Conservation (phyloP, 2,113 vertebrate species). For the Hystrix brachyura region DNA sequence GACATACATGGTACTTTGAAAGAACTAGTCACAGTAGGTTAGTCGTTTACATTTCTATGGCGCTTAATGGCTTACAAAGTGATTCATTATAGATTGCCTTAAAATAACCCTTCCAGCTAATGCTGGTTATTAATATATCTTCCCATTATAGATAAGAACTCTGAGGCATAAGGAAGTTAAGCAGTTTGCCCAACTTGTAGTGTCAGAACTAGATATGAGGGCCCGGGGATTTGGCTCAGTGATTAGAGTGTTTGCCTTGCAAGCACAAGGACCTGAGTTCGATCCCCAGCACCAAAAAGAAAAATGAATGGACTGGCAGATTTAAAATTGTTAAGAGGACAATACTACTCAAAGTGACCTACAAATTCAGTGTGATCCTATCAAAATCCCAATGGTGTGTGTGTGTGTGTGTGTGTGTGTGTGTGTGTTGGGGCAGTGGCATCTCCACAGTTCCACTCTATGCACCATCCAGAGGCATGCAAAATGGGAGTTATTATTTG, state of each 20-base stretch:
- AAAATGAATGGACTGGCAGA: background rate
- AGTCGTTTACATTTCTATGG: slow-evolving; percentile 52
- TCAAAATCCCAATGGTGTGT: background rate
- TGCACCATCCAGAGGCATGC: background rate
- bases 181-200: background rate
- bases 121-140: background rate
- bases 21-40: background rate
- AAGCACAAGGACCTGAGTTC: no score
- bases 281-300: no score
- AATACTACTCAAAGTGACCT: background rate
- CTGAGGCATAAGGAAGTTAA: background rate
- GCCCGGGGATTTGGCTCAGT: no score
- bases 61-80: slow-evolving; percentile 18
- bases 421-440: background rate
- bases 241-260: no score
- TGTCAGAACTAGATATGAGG: background rate
- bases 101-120: slow-evolving; percentile 30
- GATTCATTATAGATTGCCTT: background rate
- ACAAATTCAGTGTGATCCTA: background rate
- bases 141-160: slow-evolving; percentile 13
- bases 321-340: background rate
- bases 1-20: background rate
- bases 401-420: background rate
- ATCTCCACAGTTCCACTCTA: background rate
- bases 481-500: background rate